These are phyloP conservation scores for Lasioglossum figueresi DNA, from an alignment of 2,888 invertebrate species.

Conservation along the genomic window DNA sequence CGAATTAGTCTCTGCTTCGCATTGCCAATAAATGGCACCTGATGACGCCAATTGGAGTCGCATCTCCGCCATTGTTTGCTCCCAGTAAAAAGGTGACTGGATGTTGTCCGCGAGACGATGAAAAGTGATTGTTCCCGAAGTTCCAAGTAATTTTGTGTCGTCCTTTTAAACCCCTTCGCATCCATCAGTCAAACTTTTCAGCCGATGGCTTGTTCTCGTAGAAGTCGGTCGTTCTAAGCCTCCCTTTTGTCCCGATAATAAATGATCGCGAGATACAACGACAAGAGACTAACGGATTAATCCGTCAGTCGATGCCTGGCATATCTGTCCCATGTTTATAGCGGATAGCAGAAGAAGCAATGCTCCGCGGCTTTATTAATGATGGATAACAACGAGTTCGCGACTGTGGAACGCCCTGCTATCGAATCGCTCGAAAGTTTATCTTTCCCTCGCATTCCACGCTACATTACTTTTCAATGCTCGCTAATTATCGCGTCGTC, in stretches of 20 bases:
- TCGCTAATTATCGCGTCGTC: slow-evolving; percentile 67
- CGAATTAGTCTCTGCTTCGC: neutral
- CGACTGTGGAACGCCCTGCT: slow-evolving; percentile 29
- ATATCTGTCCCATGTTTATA: slow-evolving; percentile 61
- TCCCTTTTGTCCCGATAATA: slow-evolving; percentile 49
- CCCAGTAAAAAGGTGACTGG: neutral
- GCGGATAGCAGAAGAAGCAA: slow-evolving; percentile 56
- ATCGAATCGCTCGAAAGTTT: slow-evolving; percentile 62
- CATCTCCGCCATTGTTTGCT: neutral
- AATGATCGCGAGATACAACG: slow-evolving; percentile 47
- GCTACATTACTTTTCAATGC: slow-evolving; percentile 71
- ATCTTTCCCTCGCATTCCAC: slow-evolving; percentile 63
- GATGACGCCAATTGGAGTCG: neutral
- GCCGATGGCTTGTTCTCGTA: slow-evolving; percentile 29
- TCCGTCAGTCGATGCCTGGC: slow-evolving; percentile 60
- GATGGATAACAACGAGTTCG: slow-evolving; percentile 57
- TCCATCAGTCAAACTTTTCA: slow-evolving; percentile 6
- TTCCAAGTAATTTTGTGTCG: neutral
- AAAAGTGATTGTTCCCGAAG: neutral
- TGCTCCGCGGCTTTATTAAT: slow-evolving; percentile 66
- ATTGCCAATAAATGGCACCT: neutral
- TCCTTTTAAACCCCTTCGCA: neutral
- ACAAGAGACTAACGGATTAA: slow-evolving; percentile 59
- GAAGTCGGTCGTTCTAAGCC: slow-evolving; percentile 15
- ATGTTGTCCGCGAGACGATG: neutral